phyloP scores from a whole-genome alignment of 1,140 invertebrate species.

The Drosophila pallidifrons region DNA sequence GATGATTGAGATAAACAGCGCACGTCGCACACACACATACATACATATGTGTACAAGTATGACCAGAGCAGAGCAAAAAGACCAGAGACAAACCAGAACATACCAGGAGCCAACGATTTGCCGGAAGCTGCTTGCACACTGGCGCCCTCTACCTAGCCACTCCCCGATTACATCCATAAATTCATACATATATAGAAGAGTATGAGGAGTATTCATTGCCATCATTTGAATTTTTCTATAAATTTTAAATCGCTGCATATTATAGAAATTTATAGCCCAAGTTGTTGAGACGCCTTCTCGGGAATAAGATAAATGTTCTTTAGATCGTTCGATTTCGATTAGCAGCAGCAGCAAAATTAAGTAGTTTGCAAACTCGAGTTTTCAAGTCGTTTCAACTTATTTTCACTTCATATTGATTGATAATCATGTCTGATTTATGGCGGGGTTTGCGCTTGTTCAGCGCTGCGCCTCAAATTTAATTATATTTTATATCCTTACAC shows the following conservation, averaged over 20 bases:
- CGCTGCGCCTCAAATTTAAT: not conserved
- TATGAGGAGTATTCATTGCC: conserved; percentile 18
- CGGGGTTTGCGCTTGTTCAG: not conserved
- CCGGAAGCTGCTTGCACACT: conserved; percentile 69
- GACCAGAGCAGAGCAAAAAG: conserved; percentile 3
- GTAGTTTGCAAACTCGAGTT: conserved; percentile 29
- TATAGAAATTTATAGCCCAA: conserved; percentile 50
- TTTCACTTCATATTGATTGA: conserved; percentile 47
- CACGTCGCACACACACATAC: conserved; percentile 37
- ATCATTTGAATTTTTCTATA: conserved; percentile 63
- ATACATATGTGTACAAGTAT: conserved; percentile 1
- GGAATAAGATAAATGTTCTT: conserved; percentile 48
- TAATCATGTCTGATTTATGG: conserved; percentile 43
- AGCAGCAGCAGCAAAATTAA: conserved; percentile 30
- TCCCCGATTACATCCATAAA: conserved; percentile 21
- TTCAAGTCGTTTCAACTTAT: conserved; percentile 29
- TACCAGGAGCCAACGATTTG: conserved; percentile 59
- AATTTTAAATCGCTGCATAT: conserved; percentile 50
- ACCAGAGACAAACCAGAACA: not conserved
- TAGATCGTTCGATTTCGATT: conserved; percentile 35
- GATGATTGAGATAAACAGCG: conserved; percentile 78
- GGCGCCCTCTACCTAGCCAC: conserved; percentile 34
- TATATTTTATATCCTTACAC: too few species aligned
- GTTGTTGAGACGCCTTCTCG: conserved; percentile 51
- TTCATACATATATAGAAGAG: not conserved